Base-by-base conservation (phyloP, 2,888 invertebrate species). In the Amblyjoppa proteus region DNA sequence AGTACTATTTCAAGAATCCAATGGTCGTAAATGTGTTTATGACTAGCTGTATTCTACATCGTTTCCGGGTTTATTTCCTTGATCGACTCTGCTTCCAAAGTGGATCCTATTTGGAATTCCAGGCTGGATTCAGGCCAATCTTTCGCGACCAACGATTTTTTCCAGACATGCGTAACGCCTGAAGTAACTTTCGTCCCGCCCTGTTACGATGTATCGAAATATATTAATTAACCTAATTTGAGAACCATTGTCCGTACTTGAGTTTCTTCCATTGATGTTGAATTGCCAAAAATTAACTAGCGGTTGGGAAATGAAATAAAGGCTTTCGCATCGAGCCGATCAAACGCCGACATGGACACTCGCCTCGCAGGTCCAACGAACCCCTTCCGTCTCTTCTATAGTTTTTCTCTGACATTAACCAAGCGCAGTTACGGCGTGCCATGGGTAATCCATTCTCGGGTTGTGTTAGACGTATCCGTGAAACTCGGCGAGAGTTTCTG, bases 401-500 rank as follows among this genome's bases (percentile, higher is more conserved):
- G 38, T 51, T 51, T 38, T 13, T 31, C 53, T 20, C 25, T 28
- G 7, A 16, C 16, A 25, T 53, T 38, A 38, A 41, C 53, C 25
- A 6, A 38, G 5, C 20, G 16, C 66, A 53, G 49, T 66, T 20
- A 20, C 45, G 25, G 49, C 34, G 20, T 25, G 11, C 20, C 56
- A 3, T 2, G 56, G 25, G 25, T 34, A 20, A 20, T 20, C 20
- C 20, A 20, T 20, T 20, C 20, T 20, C 20, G 20, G 20, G 0
- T 20, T 20, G 20, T 20, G 20, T 20, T 20, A 20, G 20, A 20
- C 13, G 38, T 9, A 58, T 49, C 41, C 16, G 53, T 25, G 56
- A 79, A 51, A 38, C 45, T 38, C 31, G 28, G 28, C 41, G 28
- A 41, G 51, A 51, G 34, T 77, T 77, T 28, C 56, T 56, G 3